A percentile compares a stretch with the other conserved stretches of the same genome.
phyloP scores from a whole-genome alignment of 1,140 invertebrate species.

The Matsumurasca onukii region DNA sequence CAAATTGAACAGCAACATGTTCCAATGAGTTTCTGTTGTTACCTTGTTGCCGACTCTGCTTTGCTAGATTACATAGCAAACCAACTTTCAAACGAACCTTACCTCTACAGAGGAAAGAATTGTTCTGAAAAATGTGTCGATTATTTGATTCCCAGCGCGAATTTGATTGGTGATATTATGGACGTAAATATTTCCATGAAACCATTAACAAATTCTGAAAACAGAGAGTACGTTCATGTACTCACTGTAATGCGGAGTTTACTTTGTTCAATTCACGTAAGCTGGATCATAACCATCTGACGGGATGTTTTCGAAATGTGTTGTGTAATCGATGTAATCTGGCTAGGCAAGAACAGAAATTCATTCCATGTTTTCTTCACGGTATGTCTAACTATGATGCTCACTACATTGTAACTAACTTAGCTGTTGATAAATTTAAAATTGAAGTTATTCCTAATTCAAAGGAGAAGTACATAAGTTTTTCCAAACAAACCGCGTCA shows the following conservation, averaged over 20 bases:
- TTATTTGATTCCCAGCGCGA: not conserved
- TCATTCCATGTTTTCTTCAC: too few relatives aligned
- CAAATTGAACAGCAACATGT: not conserved
- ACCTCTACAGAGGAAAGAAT: slow-evolving; percentile 1
- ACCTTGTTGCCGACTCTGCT: not conserved
- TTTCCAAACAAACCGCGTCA: slow-evolving; percentile 12
- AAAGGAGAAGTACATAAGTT: slow-evolving; percentile 23
- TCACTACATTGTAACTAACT: not conserved
- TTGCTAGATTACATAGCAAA: not conserved
- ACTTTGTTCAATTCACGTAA: too few relatives aligned
- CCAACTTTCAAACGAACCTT: not conserved
- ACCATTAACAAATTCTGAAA: not conserved
- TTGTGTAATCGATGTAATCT: too few relatives aligned
- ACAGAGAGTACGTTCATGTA: not conserved
- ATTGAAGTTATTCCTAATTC: too few relatives aligned
- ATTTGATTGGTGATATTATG: not conserved
- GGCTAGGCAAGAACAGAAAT: too few relatives aligned
- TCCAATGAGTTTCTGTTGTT: not conserved
- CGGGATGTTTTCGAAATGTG: too few relatives aligned
- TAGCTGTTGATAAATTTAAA: too few relatives aligned
- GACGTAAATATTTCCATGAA: not conserved
- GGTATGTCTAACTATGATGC: slow-evolving; percentile 14
- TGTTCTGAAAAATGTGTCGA: not conserved
- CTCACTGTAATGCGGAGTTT: slow-evolving; percentile 4
- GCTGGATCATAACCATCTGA: too few relatives aligned